Percentiles rank a stretch among this genome's conserved stretches.
Evolutionary conservation across 2,797 vertebrate species (phyloP).

Genomic region (Chelonia mydas): DNA sequence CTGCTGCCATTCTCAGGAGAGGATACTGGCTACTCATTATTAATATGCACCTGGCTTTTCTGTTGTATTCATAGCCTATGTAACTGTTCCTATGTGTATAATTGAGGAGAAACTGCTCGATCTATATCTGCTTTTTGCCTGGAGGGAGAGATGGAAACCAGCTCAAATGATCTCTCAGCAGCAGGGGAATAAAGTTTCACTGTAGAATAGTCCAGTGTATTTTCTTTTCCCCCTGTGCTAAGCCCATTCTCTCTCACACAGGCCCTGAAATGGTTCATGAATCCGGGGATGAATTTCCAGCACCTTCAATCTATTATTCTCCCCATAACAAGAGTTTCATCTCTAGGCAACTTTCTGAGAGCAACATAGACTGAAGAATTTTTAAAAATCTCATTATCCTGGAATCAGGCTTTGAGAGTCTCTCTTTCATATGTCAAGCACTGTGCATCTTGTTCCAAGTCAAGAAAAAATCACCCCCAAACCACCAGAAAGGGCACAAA

Average conservation of each 20-base stretch:
- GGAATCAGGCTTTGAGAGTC: neutral
- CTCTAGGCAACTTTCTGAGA: neutral
- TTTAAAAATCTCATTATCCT: constrained; percentile 58
- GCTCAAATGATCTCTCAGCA: neutral
- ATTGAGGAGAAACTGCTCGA: neutral
- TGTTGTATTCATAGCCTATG: neutral
- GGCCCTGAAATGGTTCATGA: neutral
- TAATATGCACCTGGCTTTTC: neutral
- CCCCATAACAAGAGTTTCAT: constrained; percentile 27
- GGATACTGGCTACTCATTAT: neutral
- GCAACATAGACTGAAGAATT: neutral
- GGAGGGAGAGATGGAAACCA: neutral
- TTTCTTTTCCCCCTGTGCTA: neutral
- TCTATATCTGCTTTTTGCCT: neutral
- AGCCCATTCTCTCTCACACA: neutral
- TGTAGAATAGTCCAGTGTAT: neutral
- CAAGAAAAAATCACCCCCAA: constrained; percentile 27
- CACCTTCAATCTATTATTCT: neutral
- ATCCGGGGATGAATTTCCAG: neutral
- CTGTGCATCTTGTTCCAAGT: constrained; percentile 32
- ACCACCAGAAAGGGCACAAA: constrained; percentile 13
- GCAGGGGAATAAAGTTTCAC: neutral
- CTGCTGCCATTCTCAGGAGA: neutral
- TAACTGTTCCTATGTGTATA: too few relatives aligned
- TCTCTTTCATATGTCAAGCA: constrained; percentile 41